phyloP scores from a whole-genome alignment of 2,888 invertebrate genomes.

The Coenonympha arcania region DNA sequence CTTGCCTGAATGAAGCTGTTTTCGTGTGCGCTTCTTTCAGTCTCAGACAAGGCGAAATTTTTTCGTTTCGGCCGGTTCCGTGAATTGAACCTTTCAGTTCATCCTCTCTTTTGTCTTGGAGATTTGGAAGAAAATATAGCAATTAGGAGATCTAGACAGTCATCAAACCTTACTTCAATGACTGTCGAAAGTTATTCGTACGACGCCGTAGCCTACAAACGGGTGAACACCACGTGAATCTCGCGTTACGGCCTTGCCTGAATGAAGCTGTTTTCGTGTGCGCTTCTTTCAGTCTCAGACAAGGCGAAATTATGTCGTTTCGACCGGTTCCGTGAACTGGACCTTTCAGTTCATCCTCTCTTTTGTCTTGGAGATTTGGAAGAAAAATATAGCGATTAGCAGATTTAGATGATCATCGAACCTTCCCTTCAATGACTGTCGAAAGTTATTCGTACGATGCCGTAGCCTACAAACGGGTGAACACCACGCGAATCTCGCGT shows the following conservation, averaged over 20 bases:
- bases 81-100: neutral
- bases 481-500: conserved; percentile 46
- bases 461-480: conserved; percentile 50
- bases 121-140: too few relatives aligned
- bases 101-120: neutral
- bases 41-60: conserved; percentile 32
- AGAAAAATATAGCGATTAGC: too few relatives aligned
- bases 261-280: conserved; percentile 48
- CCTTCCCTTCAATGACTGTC: conserved; percentile 70
- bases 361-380: too few relatives aligned
- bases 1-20: conserved; percentile 44
- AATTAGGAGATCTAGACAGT: too few relatives aligned
- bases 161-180: conserved; percentile 68
- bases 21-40: conserved; percentile 41
- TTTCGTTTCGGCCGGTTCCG: neutral
- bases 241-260: conserved; percentile 43
- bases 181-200: conserved; percentile 71
- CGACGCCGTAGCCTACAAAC: conserved; percentile 51
- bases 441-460: conserved; percentile 64
- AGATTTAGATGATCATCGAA: conserved; percentile 64
- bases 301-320: conserved; percentile 11
- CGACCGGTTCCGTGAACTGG: neutral
- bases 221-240: conserved; percentile 45
- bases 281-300: conserved; percentile 39
- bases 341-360: neutral